phyloP scores from a whole-genome alignment of 2,797 vertebrate species.

The Distichodus sexfasciatus region DNA sequence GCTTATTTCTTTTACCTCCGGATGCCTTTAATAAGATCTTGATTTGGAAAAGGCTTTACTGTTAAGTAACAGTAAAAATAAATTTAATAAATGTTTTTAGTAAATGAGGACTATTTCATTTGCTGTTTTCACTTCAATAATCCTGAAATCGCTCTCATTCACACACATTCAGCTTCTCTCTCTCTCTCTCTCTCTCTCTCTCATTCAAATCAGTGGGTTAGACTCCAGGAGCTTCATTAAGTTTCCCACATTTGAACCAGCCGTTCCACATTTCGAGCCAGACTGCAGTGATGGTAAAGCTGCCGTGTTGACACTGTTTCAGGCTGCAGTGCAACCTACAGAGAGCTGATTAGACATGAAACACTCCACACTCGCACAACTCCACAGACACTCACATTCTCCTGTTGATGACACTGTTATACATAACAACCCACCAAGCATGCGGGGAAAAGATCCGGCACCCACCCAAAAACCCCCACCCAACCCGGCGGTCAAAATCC shows the following conservation, averaged over 20 bases:
- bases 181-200: conserved; percentile 20
- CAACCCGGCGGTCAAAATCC: conserved; percentile 36
- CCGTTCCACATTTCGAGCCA: too few relatives aligned
- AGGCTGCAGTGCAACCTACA: too few relatives aligned
- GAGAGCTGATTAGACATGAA: too few relatives aligned
- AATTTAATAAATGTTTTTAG: too few relatives aligned
- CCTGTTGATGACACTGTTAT: conserved; percentile 61
- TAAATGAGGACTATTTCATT: background rate
- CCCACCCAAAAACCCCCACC: conserved; percentile 46
- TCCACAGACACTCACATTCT: conserved; percentile 12
- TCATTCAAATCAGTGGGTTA: conserved; percentile 59
- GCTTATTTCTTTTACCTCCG: background rate
- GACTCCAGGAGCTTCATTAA: conserved; percentile 62
- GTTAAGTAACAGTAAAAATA: too few relatives aligned
- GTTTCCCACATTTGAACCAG: conserved; percentile 53
- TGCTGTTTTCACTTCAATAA: background rate
- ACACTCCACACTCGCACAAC: too few relatives aligned
- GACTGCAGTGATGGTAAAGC: too few relatives aligned
- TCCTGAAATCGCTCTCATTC: background rate
- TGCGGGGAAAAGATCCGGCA: conserved; percentile 52
- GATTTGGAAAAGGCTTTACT: too few relatives aligned
- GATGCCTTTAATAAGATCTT: background rate
- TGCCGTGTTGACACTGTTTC: too few relatives aligned
- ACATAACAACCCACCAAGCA: conserved; percentile 52
- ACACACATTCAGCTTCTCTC: background rate